Evolutionary conservation across 2,888 invertebrate species (phyloP), one percentile per base, ranked within the genome.

Genomic region (Oscheius onirici): DNA sequence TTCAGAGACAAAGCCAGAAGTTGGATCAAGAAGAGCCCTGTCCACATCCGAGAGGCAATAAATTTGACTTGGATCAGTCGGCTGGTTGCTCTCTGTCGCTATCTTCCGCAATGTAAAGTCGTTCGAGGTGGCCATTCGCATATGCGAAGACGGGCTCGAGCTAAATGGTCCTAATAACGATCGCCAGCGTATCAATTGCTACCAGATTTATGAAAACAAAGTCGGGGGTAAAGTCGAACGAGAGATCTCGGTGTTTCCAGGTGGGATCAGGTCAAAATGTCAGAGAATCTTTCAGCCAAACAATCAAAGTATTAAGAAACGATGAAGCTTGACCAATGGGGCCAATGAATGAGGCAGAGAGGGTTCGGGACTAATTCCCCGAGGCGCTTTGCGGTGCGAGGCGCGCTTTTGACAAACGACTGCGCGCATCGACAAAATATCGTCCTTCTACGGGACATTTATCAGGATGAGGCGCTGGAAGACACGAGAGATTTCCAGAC

Each of bases 51-150:
- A 34, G 24, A 28, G 43, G 20, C 63, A 11, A 49, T 49, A 63
- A 63, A 49, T 49, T 24, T 49, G 49, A 22, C 17, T n/a, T 28
- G 43, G 49, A 49, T 63, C 63, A 63, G 63, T 26, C 58, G 58
- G 58, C 58, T 58, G 63, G 60, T 60, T 60, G 60, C 60, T 60
- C 44, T 66, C 66, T 34, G 34, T 34, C 34, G 34, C 34, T 34
- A 34, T 34, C 34, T 66, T 52, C 52, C 52, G 66, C 51, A 65
- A 63, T 66, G 66, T 66, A 66, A 66, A 66, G 66, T 66, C 66
- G 52, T 66, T 66, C 34, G 54, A 66, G 66, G 66, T 41, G 52
- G 66, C 66, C 66, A 52, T 66, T 66, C 66, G 54, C 66, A 66
- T 66, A 66, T 66, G 66, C 28, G 66, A 58, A 17, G 40, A 28